A percentile compares a stretch with the other conserved stretches of the same genome.
These are phyloP conservation scores for Uloborus diversus DNA, from an alignment of 1,140 invertebrate genomes.

Conservation along the genomic window DNA sequence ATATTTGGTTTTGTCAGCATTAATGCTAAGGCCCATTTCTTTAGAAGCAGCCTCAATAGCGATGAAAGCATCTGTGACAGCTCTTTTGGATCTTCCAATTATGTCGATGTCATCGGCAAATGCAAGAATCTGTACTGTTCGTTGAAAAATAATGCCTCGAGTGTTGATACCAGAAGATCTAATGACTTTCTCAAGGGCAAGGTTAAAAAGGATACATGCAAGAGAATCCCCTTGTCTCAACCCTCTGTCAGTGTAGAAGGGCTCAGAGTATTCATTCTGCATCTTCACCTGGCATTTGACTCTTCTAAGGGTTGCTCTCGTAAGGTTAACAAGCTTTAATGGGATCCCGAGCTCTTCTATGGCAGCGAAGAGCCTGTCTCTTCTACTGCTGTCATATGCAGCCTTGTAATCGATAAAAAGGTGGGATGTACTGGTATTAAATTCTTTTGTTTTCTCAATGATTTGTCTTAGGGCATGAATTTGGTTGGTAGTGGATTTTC, in stretches of 20 bases:
- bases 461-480: not conserved
- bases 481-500: not conserved
- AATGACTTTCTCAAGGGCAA: constrained; percentile 20
- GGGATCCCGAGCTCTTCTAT: not conserved
- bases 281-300: not conserved
- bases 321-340: not conserved
- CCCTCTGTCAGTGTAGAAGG: not conserved
- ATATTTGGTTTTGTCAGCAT: too few species aligned
- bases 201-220: not conserved
- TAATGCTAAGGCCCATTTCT: too few species aligned
- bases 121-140: not conserved
- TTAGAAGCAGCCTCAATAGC: too few species aligned
- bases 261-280: not conserved
- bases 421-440: not conserved
- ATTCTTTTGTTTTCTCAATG: not conserved
- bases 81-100: not conserved
- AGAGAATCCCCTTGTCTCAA: not conserved
- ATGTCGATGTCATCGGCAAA: constrained; percentile 1
- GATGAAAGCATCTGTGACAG: not conserved
- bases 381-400: not conserved
- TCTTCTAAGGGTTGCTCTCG: not conserved
- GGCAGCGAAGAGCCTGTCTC: not conserved
- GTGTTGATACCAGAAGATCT: not conserved
- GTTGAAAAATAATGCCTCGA: constrained; percentile 61
- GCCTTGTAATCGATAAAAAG: not conserved